A percentile compares a stretch with the other conserved stretches of the same genome.
Evolutionary conservation across 2,888 invertebrate species (phyloP).

Genomic region (Sarcophaga carnaria): DNA sequence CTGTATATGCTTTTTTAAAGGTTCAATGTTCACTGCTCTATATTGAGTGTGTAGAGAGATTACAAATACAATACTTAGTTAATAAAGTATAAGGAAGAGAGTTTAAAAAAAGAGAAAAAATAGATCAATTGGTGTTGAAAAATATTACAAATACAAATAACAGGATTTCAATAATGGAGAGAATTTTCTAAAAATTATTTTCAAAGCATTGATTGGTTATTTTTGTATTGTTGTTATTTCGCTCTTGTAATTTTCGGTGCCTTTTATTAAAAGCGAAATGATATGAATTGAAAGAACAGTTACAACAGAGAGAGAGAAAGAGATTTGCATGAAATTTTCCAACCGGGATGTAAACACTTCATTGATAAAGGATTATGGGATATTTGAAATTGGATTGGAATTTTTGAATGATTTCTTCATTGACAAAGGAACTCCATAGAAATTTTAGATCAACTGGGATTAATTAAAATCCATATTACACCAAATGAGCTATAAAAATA

Average conservation of each 20-base stretch:
- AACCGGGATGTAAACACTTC: slow-evolving; percentile 37
- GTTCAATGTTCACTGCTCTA: slow-evolving; percentile 59
- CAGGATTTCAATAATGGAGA: neutral
- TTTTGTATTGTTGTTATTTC: neutral
- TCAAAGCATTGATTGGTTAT: slow-evolving; percentile 18
- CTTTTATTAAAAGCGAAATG: slow-evolving; percentile 41
- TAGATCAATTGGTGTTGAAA: slow-evolving; percentile 33
- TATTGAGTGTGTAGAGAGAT: slow-evolving; percentile 8
- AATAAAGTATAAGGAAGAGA: neutral
- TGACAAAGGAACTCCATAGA: too few relatives aligned
- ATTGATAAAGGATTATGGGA: slow-evolving; percentile 30
- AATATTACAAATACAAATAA: slow-evolving; percentile 29
- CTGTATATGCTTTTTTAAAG: slow-evolving; percentile 34
- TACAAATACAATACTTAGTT: too few relatives aligned
- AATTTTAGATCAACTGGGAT: too few relatives aligned
- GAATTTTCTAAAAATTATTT: slow-evolving; percentile 37
- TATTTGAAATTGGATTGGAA: too few relatives aligned
- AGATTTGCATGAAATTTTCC: slow-evolving; percentile 45
- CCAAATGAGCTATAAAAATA: too few relatives aligned
- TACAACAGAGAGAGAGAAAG: neutral
- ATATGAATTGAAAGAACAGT: slow-evolving; percentile 25
- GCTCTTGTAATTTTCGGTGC: neutral
- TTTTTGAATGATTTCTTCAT: too few relatives aligned
- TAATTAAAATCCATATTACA: too few relatives aligned
- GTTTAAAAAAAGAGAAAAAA: slow-evolving; percentile 43